These are phyloP conservation scores for Rhynchophorus ferrugineus DNA, from an alignment of 1,140 invertebrate genomes.

Conservation along the genomic window DNA sequence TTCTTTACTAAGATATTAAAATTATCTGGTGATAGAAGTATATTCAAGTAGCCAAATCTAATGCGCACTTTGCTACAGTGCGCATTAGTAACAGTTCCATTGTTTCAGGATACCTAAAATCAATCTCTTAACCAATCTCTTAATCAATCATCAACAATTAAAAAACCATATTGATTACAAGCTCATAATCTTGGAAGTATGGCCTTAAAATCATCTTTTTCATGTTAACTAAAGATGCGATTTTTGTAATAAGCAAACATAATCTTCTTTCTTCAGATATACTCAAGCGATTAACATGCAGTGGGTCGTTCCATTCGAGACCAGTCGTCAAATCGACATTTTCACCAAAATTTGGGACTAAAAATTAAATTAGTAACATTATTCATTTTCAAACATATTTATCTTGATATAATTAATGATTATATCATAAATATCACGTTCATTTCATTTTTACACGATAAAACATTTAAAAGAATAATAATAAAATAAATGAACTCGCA, in stretches of 20 bases:
- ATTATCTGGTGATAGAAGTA: constrained; percentile 55
- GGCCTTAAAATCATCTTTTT: constrained; percentile 52
- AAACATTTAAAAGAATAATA: too few species aligned
- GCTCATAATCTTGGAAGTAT: constrained; percentile 69
- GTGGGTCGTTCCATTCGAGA: constrained; percentile 55
- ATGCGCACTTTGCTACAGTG: constrained; percentile 61
- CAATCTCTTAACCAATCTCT: too few species aligned
- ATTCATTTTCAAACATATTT: too few species aligned
- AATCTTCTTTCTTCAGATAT: constrained; percentile 53
- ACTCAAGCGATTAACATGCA: constrained; percentile 52
- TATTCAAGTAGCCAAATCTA: constrained; percentile 57
- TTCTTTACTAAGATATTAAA: constrained; percentile 59
- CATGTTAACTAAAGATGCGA: constrained; percentile 48
- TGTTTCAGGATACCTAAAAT: constrained; percentile 58
- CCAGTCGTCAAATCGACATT: constrained; percentile 45
- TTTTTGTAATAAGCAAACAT: constrained; percentile 58
- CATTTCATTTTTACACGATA: too few species aligned
- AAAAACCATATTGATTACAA: too few species aligned
- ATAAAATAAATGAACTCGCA: too few species aligned
- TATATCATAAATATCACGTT: too few species aligned
- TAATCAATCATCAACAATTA: too few species aligned
- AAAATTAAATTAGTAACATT: too few species aligned
- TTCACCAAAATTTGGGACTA: constrained; percentile 44
- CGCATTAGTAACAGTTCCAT: constrained; percentile 58
- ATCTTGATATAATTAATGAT: too few species aligned